Evolutionary conservation across 2,113 vertebrate species (phyloP), one percentile per base, ranked within the genome.

Genomic region (Psilopsiagon aymara): DNA sequence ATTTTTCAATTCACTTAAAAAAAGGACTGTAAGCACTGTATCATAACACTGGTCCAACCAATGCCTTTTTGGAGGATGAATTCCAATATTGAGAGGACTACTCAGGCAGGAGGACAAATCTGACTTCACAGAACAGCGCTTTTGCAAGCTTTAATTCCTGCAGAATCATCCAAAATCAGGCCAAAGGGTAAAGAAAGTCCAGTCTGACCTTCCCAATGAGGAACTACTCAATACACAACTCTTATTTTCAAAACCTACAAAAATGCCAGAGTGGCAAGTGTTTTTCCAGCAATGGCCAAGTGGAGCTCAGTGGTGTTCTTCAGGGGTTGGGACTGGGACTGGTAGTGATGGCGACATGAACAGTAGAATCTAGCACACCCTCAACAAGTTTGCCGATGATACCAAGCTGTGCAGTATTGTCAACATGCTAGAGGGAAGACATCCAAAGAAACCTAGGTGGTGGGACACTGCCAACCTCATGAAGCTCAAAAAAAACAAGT

Each of bases 221-320:
- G 43, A 84, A 70, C 13, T 60, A 10, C 29, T 17, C 21, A 39
- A 27, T 23, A 23, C 7, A 43, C 16, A 17, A 33, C 16, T 24
- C 13, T 3, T 0, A 10, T 46, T 46, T 51, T 33, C 25, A 44
- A 83, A 57, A 7, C 3, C 11, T 46, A 39, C 8, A 25, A 44
- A 82, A 37, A 62, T 9, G 13, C 4, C 9, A 18, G 14, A 52
- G 5, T 1, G 0, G 25, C 6, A 23, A 37, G 20, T 1, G 24
- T 31, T 74, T 57, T 46, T 17, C 39, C 31, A 77, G 29, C 33
- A 59, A 16, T 59, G 33, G 21, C 21, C 21, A 59, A 59, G 33
- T 15, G 21, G 21, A 59, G 6, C 24, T 59, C 33, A 35, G 33
- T 35, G 33, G 21, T 35, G 21, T 7, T 59, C 57, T 59, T 35